Percentiles rank a stretch among this genome's conserved stretches.
Evolutionary conservation across 2,888 invertebrate species (phyloP).

Genomic region (Strigamia crassipes): DNA sequence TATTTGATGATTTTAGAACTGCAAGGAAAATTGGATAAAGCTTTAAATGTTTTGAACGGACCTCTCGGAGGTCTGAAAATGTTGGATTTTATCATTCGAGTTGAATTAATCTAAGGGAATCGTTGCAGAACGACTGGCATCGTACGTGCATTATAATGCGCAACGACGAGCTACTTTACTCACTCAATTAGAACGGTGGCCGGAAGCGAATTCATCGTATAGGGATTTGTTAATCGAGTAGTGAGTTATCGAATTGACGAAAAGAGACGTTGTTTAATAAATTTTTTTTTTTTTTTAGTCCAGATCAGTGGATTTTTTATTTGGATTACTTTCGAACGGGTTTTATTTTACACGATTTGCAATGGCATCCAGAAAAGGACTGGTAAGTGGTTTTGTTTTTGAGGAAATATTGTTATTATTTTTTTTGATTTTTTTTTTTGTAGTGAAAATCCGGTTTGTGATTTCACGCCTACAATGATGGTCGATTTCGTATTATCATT

Average conservation of each 20-base stretch:
- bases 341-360: constrained; percentile 65
- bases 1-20: constrained; percentile 83
- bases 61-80: constrained; percentile 69
- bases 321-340: constrained; percentile 73
- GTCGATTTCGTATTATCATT: constrained; percentile 56
- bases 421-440: background rate
- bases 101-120: background rate
- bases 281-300: constrained; percentile 58
- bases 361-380: constrained; percentile 57
- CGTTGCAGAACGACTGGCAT: constrained; percentile 61
- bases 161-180: constrained; percentile 75
- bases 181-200: constrained; percentile 74
- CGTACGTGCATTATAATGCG: constrained; percentile 67
- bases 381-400: constrained; percentile 41
- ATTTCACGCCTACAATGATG: constrained; percentile 56
- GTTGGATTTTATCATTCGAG: background rate
- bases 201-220: constrained; percentile 72
- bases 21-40: constrained; percentile 76
- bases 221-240: constrained; percentile 75
- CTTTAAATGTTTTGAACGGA: constrained; percentile 78
- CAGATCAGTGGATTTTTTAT: constrained; percentile 64
- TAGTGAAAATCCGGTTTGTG: constrained; percentile 49
- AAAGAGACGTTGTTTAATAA: constrained; percentile 43
- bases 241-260: constrained; percentile 61
- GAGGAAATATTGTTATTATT: background rate